A percentile compares a stretch with the other conserved stretches of the same genome.
Evolutionary conservation across 2,888 invertebrate species (phyloP).

Genomic region (Pollenia amentaria): DNA sequence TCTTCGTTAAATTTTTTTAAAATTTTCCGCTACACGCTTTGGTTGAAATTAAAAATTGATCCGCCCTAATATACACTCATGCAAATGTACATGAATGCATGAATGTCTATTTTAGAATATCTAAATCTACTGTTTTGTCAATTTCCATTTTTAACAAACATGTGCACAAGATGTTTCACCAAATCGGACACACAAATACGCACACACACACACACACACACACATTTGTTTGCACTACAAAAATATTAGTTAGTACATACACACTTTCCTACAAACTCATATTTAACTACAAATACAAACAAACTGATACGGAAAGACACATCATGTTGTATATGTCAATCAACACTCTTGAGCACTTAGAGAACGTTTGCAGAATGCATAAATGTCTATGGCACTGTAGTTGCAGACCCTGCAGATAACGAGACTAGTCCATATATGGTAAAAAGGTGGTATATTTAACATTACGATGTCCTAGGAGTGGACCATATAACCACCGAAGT

Average conservation of each 20-base stretch:
- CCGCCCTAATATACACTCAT: no score
- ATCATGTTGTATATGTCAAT: conserved; percentile 48
- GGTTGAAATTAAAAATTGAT: no score
- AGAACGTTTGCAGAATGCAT: neutral
- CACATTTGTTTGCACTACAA: neutral
- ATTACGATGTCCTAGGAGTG: no score
- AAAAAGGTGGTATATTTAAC: no score
- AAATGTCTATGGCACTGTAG: conserved; percentile 8
- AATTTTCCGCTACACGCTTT: no score
- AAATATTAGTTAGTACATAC: neutral
- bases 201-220: neutral
- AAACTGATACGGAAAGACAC: neutral
- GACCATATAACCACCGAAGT: no score
- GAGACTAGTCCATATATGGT: no score
- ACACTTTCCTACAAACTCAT: neutral
- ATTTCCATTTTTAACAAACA: conserved; percentile 50
- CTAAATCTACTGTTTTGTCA: conserved; percentile 43
- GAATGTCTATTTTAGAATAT: conserved; percentile 4
- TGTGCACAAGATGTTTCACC: conserved; percentile 14
- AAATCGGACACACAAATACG: neutral
- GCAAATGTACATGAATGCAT: neutral
- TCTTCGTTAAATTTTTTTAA: no score
- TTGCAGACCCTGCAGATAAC: no score
- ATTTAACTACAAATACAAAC: conserved; percentile 24
- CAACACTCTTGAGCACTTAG: conserved; percentile 45